phyloP scores from a whole-genome alignment of 2,888 invertebrate species.

The Thecophora atra region DNA sequence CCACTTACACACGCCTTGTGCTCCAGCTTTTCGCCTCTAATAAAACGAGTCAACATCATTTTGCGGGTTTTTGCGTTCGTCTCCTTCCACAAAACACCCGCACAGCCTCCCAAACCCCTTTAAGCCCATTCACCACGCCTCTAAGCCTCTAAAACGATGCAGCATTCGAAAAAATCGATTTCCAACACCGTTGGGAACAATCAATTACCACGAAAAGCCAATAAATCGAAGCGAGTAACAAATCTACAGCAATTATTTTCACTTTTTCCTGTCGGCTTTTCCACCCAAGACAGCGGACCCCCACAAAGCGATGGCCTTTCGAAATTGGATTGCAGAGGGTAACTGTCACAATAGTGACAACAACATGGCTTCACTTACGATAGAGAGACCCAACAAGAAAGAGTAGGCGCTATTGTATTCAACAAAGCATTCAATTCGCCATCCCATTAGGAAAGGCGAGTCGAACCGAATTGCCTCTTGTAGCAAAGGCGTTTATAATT shows the following conservation, averaged over 20 bases:
- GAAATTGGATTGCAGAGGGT: conserved; percentile 23
- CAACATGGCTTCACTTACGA: conserved; percentile 28
- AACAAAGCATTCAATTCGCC: too few relatives aligned
- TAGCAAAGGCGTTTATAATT: too few relatives aligned
- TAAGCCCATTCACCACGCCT: background rate
- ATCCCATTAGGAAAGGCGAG: too few relatives aligned
- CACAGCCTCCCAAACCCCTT: background rate
- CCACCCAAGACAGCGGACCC: background rate
- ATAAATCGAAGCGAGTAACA: conserved; percentile 43
- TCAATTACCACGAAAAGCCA: conserved; percentile 56
- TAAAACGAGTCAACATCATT: conserved; percentile 18
- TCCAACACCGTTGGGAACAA: conserved; percentile 54
- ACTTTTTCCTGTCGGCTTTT: conserved; percentile 27
- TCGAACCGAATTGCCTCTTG: too few relatives aligned
- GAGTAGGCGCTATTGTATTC: too few relatives aligned
- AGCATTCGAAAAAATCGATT: conserved; percentile 21
- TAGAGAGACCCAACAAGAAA: background rate
- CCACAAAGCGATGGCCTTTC: background rate
- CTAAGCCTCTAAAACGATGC: background rate
- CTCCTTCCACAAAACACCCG: too few relatives aligned
- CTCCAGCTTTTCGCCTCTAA: background rate
- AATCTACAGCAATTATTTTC: conserved; percentile 42
- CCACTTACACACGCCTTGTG: background rate
- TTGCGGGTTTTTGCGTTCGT: conserved; percentile 3
- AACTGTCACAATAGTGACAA: conserved; percentile 20